Base-by-base conservation (phyloP, 1,140 invertebrate species). In the Anadara kagoshimensis region DNA sequence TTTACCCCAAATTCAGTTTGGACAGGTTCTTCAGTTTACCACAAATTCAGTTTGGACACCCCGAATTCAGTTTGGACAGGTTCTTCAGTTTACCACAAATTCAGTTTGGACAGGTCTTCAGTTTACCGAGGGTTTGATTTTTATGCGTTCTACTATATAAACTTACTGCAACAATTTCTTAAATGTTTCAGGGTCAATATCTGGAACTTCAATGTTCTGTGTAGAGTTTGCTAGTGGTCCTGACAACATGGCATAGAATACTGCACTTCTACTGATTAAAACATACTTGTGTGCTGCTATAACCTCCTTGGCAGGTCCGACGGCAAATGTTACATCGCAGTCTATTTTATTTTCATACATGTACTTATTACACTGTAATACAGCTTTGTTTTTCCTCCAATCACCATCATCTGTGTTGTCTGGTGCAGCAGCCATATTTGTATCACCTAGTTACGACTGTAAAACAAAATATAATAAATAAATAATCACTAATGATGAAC, bases 331-430 rank as follows among this genome's bases (percentile, higher is more conserved):
- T 2, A 83, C 59, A 70, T 83, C 79, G 61, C 76, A 75, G 20
- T 73, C 72, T 18, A 70, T 26, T 64, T 81, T 69, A 36, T 75
- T 54, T n/a, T 81, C 69, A 20, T 80, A 57, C 75, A 83, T 80
- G 24, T 76, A 69, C 41, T 62, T 68, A 51, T 80, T 83, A 43
- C 78, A 76, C n/a, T 83, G 63, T 14, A 63, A n/a, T n/a, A 81
- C 57, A 68, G 47, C 62, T 26, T 54, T 69, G 0, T 68, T 68
- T 45, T 29, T 16, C 22, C 73, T 69, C 73, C 73, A 75, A 20
- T 75, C 67, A 22, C 16, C 10, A 18, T 16, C 16, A 51, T 22
- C 49, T 51, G 49, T 18, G 7, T 36, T 36, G 29, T 36, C 29
- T 3, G 29, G 29, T 36, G 29, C 29, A 36, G 29, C 29, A 36